A percentile compares a stretch with the other conserved stretches of the same genome.
Conservation (phyloP, 2,113 vertebrate genomes). For the Prolemur simus region DNA sequence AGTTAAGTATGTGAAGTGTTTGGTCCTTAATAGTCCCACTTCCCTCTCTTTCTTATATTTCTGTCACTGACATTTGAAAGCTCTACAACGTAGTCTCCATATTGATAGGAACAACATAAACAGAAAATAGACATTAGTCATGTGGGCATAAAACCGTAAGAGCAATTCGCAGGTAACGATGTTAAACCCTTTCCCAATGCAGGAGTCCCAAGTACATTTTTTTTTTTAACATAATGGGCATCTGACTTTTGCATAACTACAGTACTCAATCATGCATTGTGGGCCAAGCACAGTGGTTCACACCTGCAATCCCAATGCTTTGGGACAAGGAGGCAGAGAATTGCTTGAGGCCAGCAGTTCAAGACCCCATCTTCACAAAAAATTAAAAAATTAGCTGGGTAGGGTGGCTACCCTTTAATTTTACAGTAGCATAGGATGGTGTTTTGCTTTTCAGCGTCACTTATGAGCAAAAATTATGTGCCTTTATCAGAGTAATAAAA, state of each 20-base stretch:
- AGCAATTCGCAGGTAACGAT: conserved; percentile 4
- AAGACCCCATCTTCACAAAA: too few relatives aligned
- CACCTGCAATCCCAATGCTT: too few relatives aligned
- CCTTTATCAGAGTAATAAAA: conserved; percentile 42
- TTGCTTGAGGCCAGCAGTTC: too few relatives aligned
- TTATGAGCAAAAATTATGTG: conserved; percentile 10
- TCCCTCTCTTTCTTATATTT: conserved; percentile 1
- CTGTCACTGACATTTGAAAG: neutral
- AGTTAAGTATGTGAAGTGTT: neutral
- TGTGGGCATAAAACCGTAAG: neutral
- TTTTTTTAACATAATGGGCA: neutral
- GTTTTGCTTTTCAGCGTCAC: neutral
- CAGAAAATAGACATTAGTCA: neutral
- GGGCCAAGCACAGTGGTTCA: too few relatives aligned
- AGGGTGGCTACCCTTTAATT: neutral
- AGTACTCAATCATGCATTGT: neutral
- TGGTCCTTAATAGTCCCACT: neutral
- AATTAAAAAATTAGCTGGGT: too few relatives aligned
- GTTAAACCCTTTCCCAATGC: conserved; percentile 2
- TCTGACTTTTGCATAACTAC: neutral
- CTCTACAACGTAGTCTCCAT: conserved; percentile 14
- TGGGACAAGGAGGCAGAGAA: too few relatives aligned
- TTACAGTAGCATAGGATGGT: neutral
- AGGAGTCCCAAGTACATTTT: neutral
- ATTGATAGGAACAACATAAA: neutral